Evolutionary conservation across 23 tunicate genomes (phyloP).

Genomic region (Halocynthia roretzi): DNA sequence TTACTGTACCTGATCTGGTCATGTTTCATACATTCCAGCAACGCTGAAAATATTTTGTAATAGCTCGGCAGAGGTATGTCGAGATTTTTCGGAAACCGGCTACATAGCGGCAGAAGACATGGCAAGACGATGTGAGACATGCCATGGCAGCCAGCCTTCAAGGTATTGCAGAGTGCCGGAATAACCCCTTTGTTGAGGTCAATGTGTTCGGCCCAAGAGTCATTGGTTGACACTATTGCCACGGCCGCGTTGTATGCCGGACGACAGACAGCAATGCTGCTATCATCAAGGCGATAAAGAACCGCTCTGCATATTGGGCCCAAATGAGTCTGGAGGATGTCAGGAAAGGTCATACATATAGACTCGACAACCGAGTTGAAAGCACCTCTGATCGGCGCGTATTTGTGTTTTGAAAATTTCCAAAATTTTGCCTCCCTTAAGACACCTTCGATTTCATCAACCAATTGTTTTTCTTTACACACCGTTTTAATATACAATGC

Average conservation of each 20-base stretch:
- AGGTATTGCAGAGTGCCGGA: constrained; percentile 42
- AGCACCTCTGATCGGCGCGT: constrained; percentile 33
- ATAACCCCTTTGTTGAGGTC: constrained; percentile 71
- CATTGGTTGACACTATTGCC: constrained; percentile 16
- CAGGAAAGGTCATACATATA: constrained; percentile 20
- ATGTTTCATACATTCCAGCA: constrained; percentile 17
- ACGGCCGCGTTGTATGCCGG: constrained; percentile 57
- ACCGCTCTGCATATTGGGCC: constrained; percentile 31
- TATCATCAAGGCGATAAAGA: constrained; percentile 50
- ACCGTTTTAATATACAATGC: constrained; percentile 31
- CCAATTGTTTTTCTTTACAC: not conserved
- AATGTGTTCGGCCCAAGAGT: constrained; percentile 45
- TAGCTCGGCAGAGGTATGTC: constrained; percentile 11
- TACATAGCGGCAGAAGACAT: constrained; percentile 24
- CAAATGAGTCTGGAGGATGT: constrained; percentile 22
- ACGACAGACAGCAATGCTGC: constrained; percentile 24
- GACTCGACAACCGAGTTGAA: constrained; percentile 37
- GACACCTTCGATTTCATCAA: constrained; percentile 16
- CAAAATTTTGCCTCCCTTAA: constrained; percentile 39
- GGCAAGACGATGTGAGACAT: constrained; percentile 30
- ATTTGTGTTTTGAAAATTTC: constrained; percentile 66
- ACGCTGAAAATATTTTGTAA: constrained; percentile 41
- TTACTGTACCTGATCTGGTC: constrained; percentile 11
- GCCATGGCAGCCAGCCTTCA: constrained; percentile 70
- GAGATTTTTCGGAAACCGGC: constrained; percentile 36